Conservation (phyloP, 2,113 vertebrate species). For the Gnathonemus longibarbis region DNA sequence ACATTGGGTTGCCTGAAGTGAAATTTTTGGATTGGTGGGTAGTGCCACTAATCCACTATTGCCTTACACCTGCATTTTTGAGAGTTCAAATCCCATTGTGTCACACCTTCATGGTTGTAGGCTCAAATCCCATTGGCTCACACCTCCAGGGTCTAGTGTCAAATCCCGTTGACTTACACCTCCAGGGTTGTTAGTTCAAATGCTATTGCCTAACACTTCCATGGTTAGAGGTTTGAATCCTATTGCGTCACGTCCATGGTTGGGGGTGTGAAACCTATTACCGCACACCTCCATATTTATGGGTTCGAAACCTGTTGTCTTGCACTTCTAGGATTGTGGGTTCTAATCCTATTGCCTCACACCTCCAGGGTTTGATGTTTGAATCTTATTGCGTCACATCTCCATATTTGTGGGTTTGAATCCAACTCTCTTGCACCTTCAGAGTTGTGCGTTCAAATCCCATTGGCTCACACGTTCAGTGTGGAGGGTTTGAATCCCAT, state of each 20-base stretch:
- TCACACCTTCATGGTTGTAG: not conserved
- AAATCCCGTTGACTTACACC: not conserved
- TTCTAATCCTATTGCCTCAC: not conserved
- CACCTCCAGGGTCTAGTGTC: too few relatives aligned
- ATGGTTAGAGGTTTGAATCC: not conserved
- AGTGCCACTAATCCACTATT: not conserved
- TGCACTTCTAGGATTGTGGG: not conserved
- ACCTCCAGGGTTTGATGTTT: not conserved
- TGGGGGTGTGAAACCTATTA: not conserved
- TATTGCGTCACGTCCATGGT: not conserved
- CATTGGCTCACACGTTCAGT: not conserved
- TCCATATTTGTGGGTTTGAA: not conserved
- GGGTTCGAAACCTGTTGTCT: not conserved
- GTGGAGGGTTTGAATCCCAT: not conserved
- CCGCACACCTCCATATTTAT: not conserved
- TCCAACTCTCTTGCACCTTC: not conserved
- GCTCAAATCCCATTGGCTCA: not conserved
- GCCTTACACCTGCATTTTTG: too few relatives aligned
- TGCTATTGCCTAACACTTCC: not conserved
- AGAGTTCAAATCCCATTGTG: not conserved
- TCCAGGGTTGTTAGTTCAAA: not conserved
- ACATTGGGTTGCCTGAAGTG: not conserved
- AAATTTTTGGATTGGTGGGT: not conserved
- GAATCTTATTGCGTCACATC: not conserved
- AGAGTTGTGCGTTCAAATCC: not conserved